Evolutionary conservation across 2,113 vertebrate species (phyloP).

Genomic region (Gopherus evgoodei): DNA sequence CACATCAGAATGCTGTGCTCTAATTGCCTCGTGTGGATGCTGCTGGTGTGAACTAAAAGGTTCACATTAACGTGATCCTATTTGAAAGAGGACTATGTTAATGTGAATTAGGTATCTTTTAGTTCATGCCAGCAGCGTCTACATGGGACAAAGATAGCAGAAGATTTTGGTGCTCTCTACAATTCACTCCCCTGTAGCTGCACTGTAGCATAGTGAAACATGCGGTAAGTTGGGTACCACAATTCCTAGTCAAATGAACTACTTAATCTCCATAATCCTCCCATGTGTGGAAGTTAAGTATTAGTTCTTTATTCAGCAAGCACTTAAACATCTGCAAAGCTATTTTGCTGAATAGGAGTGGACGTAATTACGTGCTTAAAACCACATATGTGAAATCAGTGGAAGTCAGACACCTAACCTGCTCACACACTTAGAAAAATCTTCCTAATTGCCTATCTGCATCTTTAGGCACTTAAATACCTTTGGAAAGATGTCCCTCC

Average conservation of each 20-base stretch:
- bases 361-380: not conserved
- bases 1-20: too few relatives aligned
- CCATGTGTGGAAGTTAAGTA: not conserved
- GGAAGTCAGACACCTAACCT: not conserved
- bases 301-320: not conserved
- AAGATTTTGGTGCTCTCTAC: not conserved
- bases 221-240: not conserved
- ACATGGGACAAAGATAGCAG: not conserved
- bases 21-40: too few relatives aligned
- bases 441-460: not conserved
- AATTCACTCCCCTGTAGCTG: not conserved
- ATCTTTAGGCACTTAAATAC: not conserved
- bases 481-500: not conserved
- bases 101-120: not conserved
- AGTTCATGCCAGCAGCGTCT: not conserved
- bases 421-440: not conserved
- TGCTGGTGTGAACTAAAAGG: too few relatives aligned
- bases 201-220: not conserved
- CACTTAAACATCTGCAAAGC: not conserved
- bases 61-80: not conserved
- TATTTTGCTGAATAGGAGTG: not conserved
- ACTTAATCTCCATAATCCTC: not conserved
- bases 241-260: not conserved
- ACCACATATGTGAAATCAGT: fast-evolving
- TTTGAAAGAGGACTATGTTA: not conserved